Base-by-base conservation (phyloP, 2,888 invertebrate genomes). In the Lamproptera curius region DNA sequence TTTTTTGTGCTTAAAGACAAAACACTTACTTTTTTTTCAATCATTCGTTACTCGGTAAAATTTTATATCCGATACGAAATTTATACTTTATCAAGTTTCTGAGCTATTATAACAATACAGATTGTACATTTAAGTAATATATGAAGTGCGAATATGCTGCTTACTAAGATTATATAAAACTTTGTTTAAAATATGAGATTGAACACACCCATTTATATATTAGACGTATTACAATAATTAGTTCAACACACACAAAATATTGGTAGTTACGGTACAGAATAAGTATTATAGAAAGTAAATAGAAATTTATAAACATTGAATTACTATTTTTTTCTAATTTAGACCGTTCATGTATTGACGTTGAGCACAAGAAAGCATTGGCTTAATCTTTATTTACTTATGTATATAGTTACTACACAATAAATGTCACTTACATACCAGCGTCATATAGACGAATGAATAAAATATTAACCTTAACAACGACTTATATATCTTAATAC, bases 331-430 rank as follows among this genome's bases (percentile, higher is more conserved):
- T 54, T 56, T 58, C 33, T 3, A 23, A 61, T 70, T 82, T 84
- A 83, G 84, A 84, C 84, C 84, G 83, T 75, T 52, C 76, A 71
- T 65, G 61, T 73, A 70, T 74, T 70, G 73, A 81, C 78, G 77
- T 87, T 87, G 86, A 87, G 86, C 86, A 85, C 77, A 68, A 73
- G 73, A 70, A 87, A 85, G 86, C 85, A 78, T 84, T 81, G 69
- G 66, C 48, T 63, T 62, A 65, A 56, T 53, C 58, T 70, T 62
- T 52, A 64, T 57, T 61, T 63, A 28, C 2, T 67, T 63, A 59
- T 36, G 6, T 23, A 33, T 23, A 60, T 57, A 59, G n/a, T n/a
- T 59, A 61, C 67, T 75, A 73, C 61, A 70, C 67, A 70, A 62
- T 61, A 56, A 49, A 57, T 56, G 57, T 65, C 63, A 66, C 71